Percentiles rank a stretch among this genome's conserved stretches.
Evolutionary conservation across 2,888 invertebrate genomes (phyloP).

Genomic region (Eretmocerus hayati): DNA sequence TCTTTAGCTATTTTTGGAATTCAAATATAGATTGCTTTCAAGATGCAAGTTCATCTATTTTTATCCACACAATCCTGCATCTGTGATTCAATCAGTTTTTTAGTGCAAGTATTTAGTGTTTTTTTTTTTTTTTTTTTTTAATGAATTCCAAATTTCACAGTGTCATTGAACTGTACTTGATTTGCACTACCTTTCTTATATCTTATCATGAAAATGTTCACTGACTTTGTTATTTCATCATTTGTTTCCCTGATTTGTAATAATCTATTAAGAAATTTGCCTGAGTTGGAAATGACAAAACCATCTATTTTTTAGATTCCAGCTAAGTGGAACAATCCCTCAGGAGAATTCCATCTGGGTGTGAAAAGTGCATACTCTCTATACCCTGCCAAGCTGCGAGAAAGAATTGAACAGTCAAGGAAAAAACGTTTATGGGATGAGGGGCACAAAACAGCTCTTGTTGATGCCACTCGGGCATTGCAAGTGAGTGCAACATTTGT

Average conservation of each 20-base stretch:
- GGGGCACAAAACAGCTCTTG: slow-evolving; percentile 68
- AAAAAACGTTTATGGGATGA: slow-evolving; percentile 81
- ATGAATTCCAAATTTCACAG: too few species aligned
- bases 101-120: too few species aligned
- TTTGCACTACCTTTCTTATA: too few species aligned
- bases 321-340: slow-evolving; percentile 72
- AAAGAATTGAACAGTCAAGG: slow-evolving; percentile 69
- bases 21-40: too few species aligned
- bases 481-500: slow-evolving; percentile 45
- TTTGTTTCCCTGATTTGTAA: background rate
- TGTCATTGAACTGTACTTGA: too few species aligned
- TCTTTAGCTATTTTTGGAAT: too few species aligned
- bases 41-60: too few species aligned
- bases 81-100: too few species aligned
- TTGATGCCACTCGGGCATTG: slow-evolving; percentile 69
- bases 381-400: slow-evolving; percentile 76
- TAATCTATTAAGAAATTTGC: background rate
- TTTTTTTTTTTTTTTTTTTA: too few species aligned
- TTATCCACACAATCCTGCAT: too few species aligned
- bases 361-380: slow-evolving; percentile 78
- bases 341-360: slow-evolving; percentile 80
- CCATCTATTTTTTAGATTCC: slow-evolving; percentile 60
- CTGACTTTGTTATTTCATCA: background rate
- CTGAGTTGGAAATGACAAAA: too few species aligned
- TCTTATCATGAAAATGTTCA: too few species aligned